Evolutionary conservation across 2,797 vertebrate genomes (phyloP), one percentile per base, ranked within the genome.

Genomic region (Hydrolagus colliei): DNA sequence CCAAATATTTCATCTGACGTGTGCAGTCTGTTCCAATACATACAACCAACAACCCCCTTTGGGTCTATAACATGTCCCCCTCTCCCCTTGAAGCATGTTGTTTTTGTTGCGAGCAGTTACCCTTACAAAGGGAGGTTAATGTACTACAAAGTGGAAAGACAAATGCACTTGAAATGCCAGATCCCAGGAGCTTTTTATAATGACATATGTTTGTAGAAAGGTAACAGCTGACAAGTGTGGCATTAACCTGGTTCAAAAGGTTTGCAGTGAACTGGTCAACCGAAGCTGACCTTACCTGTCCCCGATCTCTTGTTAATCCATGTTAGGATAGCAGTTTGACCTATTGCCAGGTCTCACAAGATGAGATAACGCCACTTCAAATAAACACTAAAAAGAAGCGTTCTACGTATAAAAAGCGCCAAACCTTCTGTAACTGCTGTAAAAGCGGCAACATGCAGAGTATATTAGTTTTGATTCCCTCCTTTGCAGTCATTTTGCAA

Each of bases 161-260:
- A 84, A 84, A 68, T 84, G 79, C 65, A 84, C 79, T 84, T 84
- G 13, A 10, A 67, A 84, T 20, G 79, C 71, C 68, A 68, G 79
- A 20, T 84, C 79, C 79, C 79, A 84, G 71, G 27, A 35, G 79
- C 52, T 12, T 84, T 82, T 84, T 84, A 68, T 84, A 18, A 63
- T 84, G 79, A 84, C 79, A 84, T 71, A 84, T 84, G 79, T 84
- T 84, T 84, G 71, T 20, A n/a, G 65, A 71, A 84, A 84, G 65
- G 65, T 68, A 84, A 84, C 79, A 84, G 79, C 65, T 84, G 79
- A 84, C 79, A 84, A 84, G 79, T 84, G 79, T 41, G 65, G 63
- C 35, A 84, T 84, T 84, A 84, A 68, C 52, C 52, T 35, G 65
- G 32, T 68, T 84, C 79, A 84, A 84, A 84, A 84, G 79, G 65